Percentiles rank a stretch among this genome's conserved stretches.
Conservation (phyloP, 2,113 vertebrate genomes). For the Oenanthe melanoleuca region DNA sequence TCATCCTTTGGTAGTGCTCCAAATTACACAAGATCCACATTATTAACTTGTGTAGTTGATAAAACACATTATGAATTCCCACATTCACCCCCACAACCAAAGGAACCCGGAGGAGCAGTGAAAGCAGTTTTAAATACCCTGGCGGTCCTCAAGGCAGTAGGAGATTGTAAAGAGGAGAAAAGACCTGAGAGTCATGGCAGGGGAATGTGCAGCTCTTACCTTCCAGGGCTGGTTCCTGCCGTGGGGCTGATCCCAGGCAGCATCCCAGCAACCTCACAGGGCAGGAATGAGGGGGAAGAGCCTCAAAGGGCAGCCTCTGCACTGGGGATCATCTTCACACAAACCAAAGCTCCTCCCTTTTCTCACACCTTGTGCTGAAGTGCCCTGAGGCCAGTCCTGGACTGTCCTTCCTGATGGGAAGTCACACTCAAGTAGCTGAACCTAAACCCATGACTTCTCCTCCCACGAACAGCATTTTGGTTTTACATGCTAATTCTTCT, state of each 20-base stretch:
- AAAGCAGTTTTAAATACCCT: background rate
- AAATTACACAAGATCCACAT: background rate
- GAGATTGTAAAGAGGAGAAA: background rate
- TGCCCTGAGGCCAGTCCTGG: background rate
- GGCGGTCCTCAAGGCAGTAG: background rate
- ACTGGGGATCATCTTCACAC: background rate
- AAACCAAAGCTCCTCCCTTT: background rate
- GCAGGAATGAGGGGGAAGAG: background rate
- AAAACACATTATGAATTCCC: background rate
- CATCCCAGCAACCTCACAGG: background rate
- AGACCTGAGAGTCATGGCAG: background rate
- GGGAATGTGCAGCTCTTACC: fast-evolving
- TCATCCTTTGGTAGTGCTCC: background rate
- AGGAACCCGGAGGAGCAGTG: background rate
- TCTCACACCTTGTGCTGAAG: background rate
- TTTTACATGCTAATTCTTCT: background rate
- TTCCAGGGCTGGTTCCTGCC: background rate
- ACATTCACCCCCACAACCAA: background rate
- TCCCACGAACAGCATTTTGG: background rate
- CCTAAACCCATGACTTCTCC: background rate
- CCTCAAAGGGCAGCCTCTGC: background rate
- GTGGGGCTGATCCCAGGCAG: background rate
- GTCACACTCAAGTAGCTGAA: fast-evolving
- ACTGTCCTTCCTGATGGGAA: background rate
- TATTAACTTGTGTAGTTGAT: background rate